A percentile compares a stretch with the other conserved stretches of the same genome.
These are phyloP conservation scores for Drosophila pachea DNA, from an alignment of 1,140 invertebrate genomes.

Conservation along the genomic window DNA sequence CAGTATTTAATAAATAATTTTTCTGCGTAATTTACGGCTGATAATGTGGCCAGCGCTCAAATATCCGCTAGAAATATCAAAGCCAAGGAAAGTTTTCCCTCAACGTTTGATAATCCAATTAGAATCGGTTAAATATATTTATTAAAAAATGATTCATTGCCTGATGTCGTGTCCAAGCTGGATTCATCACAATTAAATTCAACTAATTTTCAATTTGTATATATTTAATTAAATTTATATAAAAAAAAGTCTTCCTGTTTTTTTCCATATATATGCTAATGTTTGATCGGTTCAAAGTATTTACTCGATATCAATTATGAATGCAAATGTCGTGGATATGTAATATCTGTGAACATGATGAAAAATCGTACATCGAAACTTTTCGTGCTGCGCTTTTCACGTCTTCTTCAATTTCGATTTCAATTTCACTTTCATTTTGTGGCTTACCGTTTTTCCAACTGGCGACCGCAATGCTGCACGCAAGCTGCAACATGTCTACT, in stretches of 20 bases:
- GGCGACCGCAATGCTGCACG: constrained; percentile 62
- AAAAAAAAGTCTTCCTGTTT: constrained; percentile 13
- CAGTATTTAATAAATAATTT: constrained; percentile 59
- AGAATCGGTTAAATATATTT: no score
- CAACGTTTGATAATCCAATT: no score
- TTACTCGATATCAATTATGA: constrained; percentile 21
- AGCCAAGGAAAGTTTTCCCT: no score
- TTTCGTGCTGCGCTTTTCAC: constrained; percentile 35
- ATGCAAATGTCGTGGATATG: constrained; percentile 49
- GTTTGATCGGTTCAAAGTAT: not conserved
- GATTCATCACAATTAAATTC: no score
- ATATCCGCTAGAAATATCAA: no score
- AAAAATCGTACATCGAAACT: constrained; percentile 9
- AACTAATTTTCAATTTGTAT: no score
- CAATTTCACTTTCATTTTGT: constrained; percentile 75
- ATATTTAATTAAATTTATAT: no score
- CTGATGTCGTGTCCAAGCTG: no score
- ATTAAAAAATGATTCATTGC: no score
- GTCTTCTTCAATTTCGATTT: constrained; percentile 68
- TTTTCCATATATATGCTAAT: constrained; percentile 20
- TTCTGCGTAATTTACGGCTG: constrained; percentile 36
- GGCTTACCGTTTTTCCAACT: constrained; percentile 72
- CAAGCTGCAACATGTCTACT: constrained; percentile 47
- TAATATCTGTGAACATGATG: constrained; percentile 31
- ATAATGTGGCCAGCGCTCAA: constrained; percentile 24